These are phyloP conservation scores for Nephrotoma guestfalica DNA, from an alignment of 2,888 invertebrate genomes.

Conservation along the genomic window DNA sequence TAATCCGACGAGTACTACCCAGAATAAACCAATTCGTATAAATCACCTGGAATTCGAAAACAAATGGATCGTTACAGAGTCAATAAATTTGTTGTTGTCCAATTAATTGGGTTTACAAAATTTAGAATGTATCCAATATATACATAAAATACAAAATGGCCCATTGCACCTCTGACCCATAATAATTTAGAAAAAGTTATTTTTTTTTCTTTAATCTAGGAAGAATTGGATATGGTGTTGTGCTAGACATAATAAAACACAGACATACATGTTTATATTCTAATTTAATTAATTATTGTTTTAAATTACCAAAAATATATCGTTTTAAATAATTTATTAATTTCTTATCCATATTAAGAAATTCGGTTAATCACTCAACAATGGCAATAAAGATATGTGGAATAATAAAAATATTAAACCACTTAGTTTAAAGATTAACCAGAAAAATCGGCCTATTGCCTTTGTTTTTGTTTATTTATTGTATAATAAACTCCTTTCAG, in stretches of 20 bases:
- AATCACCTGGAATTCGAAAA: too few relatives aligned
- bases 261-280: neutral
- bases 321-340: neutral
- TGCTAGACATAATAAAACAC: neutral
- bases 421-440: too few relatives aligned
- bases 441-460: too few relatives aligned
- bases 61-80: too few relatives aligned
- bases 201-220: neutral
- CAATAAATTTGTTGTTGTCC: neutral
- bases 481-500: too few relatives aligned
- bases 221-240: neutral
- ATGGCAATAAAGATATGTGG: too few relatives aligned
- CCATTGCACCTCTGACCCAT: neutral
- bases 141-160: neutral
- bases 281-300: neutral
- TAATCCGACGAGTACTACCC: too few relatives aligned
- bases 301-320: neutral
- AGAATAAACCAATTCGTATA: too few relatives aligned
- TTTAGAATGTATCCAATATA: neutral
- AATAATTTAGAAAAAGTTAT: neutral
- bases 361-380: neutral
- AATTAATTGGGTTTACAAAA: neutral
- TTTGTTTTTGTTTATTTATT: too few relatives aligned
- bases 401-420: too few relatives aligned
- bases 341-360: too few relatives aligned